Evolutionary conservation across 2,888 invertebrate species (phyloP), one percentile per base, ranked within the genome.

Genomic region (Drosophila prostipennis): DNA sequence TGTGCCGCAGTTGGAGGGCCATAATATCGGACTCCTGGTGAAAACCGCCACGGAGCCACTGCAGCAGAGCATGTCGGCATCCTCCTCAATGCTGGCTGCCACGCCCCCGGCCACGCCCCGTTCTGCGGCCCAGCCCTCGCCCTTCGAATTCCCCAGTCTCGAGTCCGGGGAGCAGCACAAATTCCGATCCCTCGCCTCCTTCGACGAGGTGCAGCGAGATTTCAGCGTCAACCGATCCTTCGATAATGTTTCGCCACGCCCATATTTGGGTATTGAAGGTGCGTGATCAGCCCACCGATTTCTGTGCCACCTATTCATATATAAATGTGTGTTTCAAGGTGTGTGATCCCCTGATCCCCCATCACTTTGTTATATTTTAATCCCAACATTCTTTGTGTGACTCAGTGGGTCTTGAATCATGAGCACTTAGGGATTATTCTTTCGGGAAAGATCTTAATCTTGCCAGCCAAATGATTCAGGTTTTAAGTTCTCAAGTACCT

Each of bases 241-340:
- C 70, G 90, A 91, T 71, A 91, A 91, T 83, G 89, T 89, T 10
- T 91, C 91, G 57, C 91, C 91, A 61, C 91, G 91, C 67, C 91
- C 90, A 61, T 90, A 91, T 60, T 70, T 81, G 53, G 87, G 78
- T 72, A 87, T 90, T 57, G 90, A 90, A 90, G 90, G 90, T 90
- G 87, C 67, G 89, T 82, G 51, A 45, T 23, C 32, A 14, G 26
- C 49, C 40, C 54, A 34, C 48, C 29, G 42, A 32, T 29, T 11
- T 46, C 13, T 19, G 39, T 52, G 0, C 37, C 2, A n/a, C 26
- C 45, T 8, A 45, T 8, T 42, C 19, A 48, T 29, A 29, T 32
- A 13, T 43, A 6, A 42, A 3, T 40, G 19, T 13, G 14, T 37
- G 51, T 55, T 34, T 54, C 61, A 58, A 73, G 55, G 10, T 19